phyloP scores from a whole-genome alignment of 2,113 vertebrate genomes.

The Cyanoderma ruficeps region DNA sequence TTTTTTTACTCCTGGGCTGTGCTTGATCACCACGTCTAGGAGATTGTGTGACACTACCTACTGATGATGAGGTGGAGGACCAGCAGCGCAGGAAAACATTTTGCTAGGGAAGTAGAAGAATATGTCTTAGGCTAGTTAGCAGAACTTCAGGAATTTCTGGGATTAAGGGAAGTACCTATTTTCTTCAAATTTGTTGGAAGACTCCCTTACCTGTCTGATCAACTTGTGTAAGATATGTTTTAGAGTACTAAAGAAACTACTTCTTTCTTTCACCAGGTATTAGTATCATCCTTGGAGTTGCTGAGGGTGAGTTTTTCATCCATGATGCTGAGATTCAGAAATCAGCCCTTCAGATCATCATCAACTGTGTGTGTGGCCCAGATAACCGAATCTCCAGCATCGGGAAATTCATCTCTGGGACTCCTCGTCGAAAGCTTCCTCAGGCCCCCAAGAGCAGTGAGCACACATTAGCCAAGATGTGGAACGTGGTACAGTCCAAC shows the following conservation, averaged over 20 bases:
- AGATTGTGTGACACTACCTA: not conserved
- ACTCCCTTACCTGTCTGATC: not conserved
- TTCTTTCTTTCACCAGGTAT: constrained; percentile 79
- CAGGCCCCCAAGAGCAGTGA: constrained; percentile 89
- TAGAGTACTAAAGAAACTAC: not conserved
- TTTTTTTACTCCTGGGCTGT: not conserved
- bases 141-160: not conserved
- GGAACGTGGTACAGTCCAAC: constrained; percentile 98
- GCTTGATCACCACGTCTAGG: not conserved
- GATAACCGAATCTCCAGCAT: constrained; percentile 96
- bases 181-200: not conserved
- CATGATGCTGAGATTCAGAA: constrained; percentile 99
- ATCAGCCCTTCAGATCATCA: constrained; percentile 96
- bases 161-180: not conserved
- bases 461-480: constrained; percentile 95
- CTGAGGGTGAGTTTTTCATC: constrained; percentile 96
- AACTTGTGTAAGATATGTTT: not conserved
- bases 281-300: constrained; percentile 96
- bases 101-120: not conserved
- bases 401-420: constrained; percentile 94
- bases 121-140: not conserved
- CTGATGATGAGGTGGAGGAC: not conserved
- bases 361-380: constrained; percentile 96
- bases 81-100: not conserved
- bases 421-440: constrained; percentile 88